Evolutionary conservation across 2,113 vertebrate genomes (phyloP).

Genomic region (Cynopterus brachyotis): DNA sequence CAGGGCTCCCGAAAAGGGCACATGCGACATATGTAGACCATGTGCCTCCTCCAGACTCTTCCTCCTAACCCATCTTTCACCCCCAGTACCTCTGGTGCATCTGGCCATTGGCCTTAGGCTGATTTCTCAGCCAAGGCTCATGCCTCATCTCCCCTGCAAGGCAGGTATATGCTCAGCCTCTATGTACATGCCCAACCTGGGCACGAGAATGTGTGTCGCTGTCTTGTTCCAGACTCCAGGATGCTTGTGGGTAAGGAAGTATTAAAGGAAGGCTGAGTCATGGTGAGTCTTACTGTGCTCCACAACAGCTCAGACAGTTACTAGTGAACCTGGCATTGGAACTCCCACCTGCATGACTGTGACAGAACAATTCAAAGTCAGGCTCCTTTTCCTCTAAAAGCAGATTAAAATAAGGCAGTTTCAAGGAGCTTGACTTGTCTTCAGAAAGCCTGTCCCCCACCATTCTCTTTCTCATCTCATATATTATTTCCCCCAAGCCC

Average conservation of each 20-base stretch:
- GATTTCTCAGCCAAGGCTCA: not conserved
- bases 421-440: not conserved
- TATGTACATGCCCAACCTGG: not conserved
- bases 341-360: not conserved
- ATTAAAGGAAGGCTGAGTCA: not conserved
- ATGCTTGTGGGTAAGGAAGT: not conserved
- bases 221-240: not conserved
- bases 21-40: fast-evolving
- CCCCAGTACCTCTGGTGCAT: not conserved
- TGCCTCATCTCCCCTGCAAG: not conserved
- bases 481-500: not conserved
- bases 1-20: not conserved
- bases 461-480: not conserved
- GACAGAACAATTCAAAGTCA: not conserved
- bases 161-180: not conserved
- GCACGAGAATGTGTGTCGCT: not conserved
- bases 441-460: not conserved
- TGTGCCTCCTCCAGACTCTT: not conserved
- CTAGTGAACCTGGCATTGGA: not conserved
- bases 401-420: not conserved
- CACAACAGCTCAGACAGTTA: fast-evolving
- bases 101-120: not conserved
- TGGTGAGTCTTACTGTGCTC: not conserved
- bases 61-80: not conserved
- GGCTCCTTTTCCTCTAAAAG: not conserved